These are phyloP conservation scores for Enteromius trimaculatus DNA, from an alignment of 2,797 vertebrate species.

Conservation along the genomic window DNA sequence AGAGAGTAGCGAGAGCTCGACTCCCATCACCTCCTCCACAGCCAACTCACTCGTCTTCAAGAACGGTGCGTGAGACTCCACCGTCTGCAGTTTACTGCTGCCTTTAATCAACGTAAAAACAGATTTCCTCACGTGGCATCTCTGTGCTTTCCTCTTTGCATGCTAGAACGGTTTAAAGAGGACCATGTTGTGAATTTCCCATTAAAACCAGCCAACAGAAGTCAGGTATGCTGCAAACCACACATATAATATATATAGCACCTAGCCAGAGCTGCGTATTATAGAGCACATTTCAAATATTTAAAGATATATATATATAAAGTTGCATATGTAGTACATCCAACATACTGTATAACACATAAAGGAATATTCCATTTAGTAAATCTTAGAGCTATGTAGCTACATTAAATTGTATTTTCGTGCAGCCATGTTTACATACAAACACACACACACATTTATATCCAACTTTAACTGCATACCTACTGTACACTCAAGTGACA, in stretches of 20 bases:
- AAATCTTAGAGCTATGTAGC: too few relatives aligned
- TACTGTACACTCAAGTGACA: too few relatives aligned
- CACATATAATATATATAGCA: not conserved
- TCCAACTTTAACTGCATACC: too few relatives aligned
- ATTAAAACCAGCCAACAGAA: conserved; percentile 70
- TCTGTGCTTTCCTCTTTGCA: not conserved
- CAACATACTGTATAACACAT: too few relatives aligned
- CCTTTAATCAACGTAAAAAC: conserved; percentile 39
- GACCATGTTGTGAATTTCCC: conserved; percentile 76
- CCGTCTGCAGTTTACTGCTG: not conserved
- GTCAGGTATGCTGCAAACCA: conserved; percentile 69
- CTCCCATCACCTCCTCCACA: conserved; percentile 63
- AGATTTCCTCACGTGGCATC: conserved; percentile 15
- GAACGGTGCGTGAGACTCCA: conserved; percentile 74
- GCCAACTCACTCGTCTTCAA: conserved; percentile 76
- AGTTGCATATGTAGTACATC: too few relatives aligned
- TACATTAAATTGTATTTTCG: too few relatives aligned
- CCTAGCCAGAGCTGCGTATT: not conserved
- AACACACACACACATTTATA: too few relatives aligned
- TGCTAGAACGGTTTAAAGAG: conserved; percentile 78
- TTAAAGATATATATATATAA: too few relatives aligned
- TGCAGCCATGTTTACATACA: too few relatives aligned
- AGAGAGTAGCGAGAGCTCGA: conserved; percentile 74
- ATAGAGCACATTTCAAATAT: too few relatives aligned
- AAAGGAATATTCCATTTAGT: too few relatives aligned